Evolutionary conservation across 2,888 invertebrate species (phyloP), one percentile per base, ranked within the genome.

Genomic region (Cotesia congregata): DNA sequence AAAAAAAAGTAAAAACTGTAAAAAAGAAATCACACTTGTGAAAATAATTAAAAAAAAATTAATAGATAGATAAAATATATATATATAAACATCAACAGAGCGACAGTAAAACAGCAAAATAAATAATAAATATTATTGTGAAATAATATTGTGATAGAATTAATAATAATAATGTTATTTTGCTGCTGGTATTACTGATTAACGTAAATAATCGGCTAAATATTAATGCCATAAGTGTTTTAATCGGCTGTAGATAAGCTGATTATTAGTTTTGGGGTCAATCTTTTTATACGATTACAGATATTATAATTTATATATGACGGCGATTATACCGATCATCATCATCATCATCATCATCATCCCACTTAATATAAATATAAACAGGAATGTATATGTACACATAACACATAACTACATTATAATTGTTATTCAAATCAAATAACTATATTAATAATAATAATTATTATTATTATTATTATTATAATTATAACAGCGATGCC

Each of bases 221-320:
- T 62, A 72, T 62, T 40, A 61, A 64, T 72, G 41, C 40, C 72
- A 72, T 62, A 72, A 64, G 64, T 40, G 72, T 62, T 62, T 72
- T 72, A 64, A 62, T 71, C 59, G 60, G 59, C 15, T 50, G 12
- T 62, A n/a, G 5, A 62, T 39, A 62, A 72, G 41, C 64, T 41
- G 62, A 64, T 62, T 40, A 62, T 15, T 20, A 40, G 38, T 64
- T 15, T n/a, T 60, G 6, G 40, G 39, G 41, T 39, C 39, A 30
- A 72, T 62, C 62, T 40, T 15, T 62, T 30, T 7, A 62, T 62
- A 40, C 61, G 62, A 72, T 72, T 72, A 72, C 15, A n/a, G 15
- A 12, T 41, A 60, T 9, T 69, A 20, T 60, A 59, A 62, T 15
- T 20, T 7, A 62, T 62, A 50, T 50, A 50, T 50, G 50, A 50